These are phyloP conservation scores for Oreochromis grahami DNA, from an alignment of 2,797 vertebrate genomes.

Conservation along the genomic window DNA sequence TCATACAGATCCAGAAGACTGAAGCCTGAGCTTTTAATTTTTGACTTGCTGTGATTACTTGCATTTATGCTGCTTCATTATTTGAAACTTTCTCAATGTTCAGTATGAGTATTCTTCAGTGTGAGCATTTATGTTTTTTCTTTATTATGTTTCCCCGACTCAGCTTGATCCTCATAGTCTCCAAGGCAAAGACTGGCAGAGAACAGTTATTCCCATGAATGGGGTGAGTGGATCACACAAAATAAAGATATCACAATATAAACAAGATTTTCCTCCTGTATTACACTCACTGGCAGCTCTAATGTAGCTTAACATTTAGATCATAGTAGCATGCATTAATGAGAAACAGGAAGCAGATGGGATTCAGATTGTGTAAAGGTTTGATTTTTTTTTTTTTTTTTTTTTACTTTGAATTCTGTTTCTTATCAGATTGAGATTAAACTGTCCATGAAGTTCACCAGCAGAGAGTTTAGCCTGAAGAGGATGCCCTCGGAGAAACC, in stretches of 20 bases:
- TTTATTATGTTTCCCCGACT: background rate
- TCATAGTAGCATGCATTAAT: background rate
- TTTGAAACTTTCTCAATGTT: background rate
- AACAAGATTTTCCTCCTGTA: background rate
- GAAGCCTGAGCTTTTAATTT: background rate
- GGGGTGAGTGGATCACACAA: constrained; percentile 79
- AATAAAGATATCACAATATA: background rate
- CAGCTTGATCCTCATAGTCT: constrained; percentile 90
- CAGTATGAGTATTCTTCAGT: background rate
- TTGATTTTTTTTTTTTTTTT: background rate
- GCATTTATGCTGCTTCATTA: background rate
- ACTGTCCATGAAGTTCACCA: constrained; percentile 95
- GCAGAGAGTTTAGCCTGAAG: constrained; percentile 95
- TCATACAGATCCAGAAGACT: background rate
- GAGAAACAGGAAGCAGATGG: background rate
- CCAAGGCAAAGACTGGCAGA: constrained; percentile 97
- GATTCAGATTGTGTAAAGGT: constrained; percentile 1
- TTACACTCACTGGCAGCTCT: background rate
- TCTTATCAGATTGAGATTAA: constrained; percentile 90
- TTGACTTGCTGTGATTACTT: background rate
- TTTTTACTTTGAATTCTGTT: background rate
- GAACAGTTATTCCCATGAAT: constrained; percentile 93
- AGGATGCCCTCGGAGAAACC: constrained; percentile 92
- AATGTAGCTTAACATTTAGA: background rate
- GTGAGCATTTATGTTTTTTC: background rate